phyloP scores from a whole-genome alignment of 2,113 vertebrate genomes.

The Oreochromis niloticus region DNA sequence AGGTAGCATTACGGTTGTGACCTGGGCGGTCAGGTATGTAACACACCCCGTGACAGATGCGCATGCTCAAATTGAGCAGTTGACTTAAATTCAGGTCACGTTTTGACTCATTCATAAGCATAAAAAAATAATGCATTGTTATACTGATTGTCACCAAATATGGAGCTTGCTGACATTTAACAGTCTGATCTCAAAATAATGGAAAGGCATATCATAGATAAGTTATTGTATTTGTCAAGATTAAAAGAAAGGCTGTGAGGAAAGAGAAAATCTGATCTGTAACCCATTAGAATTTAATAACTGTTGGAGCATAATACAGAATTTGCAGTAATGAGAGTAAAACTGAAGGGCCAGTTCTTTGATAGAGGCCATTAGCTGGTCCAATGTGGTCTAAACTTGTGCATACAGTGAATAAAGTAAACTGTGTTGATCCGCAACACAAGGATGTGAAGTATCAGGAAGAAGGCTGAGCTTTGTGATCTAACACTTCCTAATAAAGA shows the following conservation, averaged over 20 bases:
- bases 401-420: neutral
- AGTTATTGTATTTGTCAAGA: neutral
- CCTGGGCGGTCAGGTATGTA: neutral
- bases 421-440: neutral
- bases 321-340: neutral
- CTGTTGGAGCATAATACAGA: neutral
- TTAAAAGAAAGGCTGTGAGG: neutral
- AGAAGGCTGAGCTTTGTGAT: neutral
- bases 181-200: neutral
- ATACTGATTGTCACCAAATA: neutral
- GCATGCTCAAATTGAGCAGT: neutral
- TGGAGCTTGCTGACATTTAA: neutral
- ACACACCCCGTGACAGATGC: neutral
- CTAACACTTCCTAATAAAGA: neutral
- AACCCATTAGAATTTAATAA: neutral
- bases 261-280: neutral
- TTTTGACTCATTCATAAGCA: neutral
- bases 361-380: conserved; percentile 24
- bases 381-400: conserved; percentile 11
- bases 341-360: conserved; percentile 2
- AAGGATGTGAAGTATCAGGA: neutral
- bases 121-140: neutral
- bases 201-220: neutral
- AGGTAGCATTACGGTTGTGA: neutral
- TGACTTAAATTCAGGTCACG: neutral